Evolutionary conservation across 2,113 vertebrate genomes (phyloP).

Genomic region (Cairina moschata): DNA sequence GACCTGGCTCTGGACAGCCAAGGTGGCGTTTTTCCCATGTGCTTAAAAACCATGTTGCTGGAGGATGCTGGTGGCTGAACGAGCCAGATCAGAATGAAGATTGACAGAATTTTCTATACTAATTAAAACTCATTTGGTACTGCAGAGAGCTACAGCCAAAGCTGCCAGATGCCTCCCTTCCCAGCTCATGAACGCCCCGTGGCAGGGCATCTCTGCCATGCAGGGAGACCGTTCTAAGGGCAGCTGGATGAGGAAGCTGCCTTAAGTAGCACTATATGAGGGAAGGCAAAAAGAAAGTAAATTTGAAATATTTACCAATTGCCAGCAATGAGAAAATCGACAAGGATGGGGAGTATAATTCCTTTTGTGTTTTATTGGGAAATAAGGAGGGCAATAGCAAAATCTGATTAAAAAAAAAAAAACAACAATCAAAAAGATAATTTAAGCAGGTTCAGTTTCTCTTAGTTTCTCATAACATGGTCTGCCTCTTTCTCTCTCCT

Average conservation of each 20-base stretch:
- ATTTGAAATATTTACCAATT: not conserved
- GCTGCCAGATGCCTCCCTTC: not conserved
- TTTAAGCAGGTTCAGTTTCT: not conserved
- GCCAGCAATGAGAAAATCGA: not conserved
- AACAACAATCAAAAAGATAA: not conserved
- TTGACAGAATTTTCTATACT: not conserved
- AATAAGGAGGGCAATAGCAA: not conserved
- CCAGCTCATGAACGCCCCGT: not conserved
- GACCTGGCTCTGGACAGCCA: not conserved
- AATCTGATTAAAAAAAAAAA: not conserved
- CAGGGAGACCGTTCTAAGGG: not conserved
- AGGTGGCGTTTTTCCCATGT: not conserved
- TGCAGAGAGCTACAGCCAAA: not conserved
- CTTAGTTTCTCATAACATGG: not conserved
- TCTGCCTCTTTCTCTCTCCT: not conserved
- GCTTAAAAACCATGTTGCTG: not conserved
- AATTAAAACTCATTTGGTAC: not conserved
- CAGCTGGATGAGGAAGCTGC: not conserved
- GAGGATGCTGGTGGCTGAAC: not conserved
- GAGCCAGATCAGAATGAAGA: not conserved
- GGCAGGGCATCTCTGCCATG: rapidly evolving
- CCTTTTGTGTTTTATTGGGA: not conserved
- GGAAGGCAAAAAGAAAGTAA: not conserved
- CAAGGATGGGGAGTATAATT: rapidly evolving
- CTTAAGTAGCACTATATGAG: not conserved